A percentile compares a stretch with the other conserved stretches of the same genome.
These are phyloP conservation scores for Pasiphila rectangulata DNA, from an alignment of 2,888 invertebrate species.

Conservation along the genomic window DNA sequence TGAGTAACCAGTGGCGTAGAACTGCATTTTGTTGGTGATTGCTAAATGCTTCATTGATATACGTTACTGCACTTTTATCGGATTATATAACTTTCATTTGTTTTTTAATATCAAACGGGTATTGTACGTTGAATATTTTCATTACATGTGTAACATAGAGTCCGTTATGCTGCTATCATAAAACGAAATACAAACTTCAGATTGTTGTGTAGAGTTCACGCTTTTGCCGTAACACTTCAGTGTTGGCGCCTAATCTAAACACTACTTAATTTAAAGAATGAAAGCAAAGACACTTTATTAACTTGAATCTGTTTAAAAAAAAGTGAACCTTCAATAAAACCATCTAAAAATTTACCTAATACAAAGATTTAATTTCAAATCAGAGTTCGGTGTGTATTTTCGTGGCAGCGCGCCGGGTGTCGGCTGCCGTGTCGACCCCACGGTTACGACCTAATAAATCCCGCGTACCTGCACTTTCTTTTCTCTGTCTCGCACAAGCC, in stretches of 20 bases:
- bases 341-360: slow-evolving; percentile 2
- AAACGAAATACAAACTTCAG: too few species aligned
- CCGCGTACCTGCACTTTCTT: slow-evolving; percentile 77
- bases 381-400: slow-evolving; percentile 20
- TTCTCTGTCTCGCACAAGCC: slow-evolving; percentile 69
- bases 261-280: too few species aligned
- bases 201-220: too few species aligned
- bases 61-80: background rate
- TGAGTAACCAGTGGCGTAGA: slow-evolving; percentile 11
- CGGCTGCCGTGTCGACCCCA: slow-evolving; percentile 55
- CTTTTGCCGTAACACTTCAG: too few species aligned
- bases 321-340: background rate
- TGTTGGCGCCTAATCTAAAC: too few species aligned
- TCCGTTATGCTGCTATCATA: too few species aligned
- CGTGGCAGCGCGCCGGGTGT: slow-evolving; percentile 52
- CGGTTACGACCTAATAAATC: slow-evolving; percentile 79
- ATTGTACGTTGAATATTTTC: too few species aligned
- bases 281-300: too few species aligned
- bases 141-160: too few species aligned
- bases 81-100: background rate
- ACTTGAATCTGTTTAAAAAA: too few species aligned
- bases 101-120: too few species aligned
- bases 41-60: slow-evolving; percentile 1
- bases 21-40: slow-evolving; percentile 3
- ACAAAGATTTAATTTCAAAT: slow-evolving; percentile 13